Conservation (phyloP, 2,797 vertebrate genomes). For the Paramormyrops hopkinsi region DNA sequence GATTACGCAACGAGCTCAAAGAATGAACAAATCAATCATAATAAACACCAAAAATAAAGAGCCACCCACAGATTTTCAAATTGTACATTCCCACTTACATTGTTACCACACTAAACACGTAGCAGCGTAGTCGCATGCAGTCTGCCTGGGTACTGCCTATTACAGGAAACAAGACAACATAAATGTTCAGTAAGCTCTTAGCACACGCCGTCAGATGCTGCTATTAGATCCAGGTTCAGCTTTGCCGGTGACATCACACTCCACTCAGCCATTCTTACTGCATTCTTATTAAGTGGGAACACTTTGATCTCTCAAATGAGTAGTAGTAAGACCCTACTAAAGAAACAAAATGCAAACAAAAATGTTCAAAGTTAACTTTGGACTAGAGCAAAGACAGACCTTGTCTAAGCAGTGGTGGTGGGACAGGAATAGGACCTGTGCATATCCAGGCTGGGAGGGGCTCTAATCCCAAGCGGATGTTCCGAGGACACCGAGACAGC, state of each 20-base stretch:
- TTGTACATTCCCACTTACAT: neutral
- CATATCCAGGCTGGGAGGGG: neutral
- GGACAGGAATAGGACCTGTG: neutral
- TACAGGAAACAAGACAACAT: neutral
- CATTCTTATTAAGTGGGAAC: neutral
- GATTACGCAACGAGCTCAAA: neutral
- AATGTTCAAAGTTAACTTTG: neutral
- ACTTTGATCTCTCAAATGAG: neutral
- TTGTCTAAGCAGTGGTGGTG: neutral
- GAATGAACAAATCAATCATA: neutral
- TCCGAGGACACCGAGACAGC: neutral
- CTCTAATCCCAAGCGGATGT: neutral
- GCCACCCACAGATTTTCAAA: neutral
- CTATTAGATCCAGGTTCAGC: neutral
- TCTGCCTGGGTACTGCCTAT: neutral
- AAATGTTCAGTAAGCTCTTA: neutral
- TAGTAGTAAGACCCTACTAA: neutral
- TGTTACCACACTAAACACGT: neutral
- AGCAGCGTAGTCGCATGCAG: neutral
- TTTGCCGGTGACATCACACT: neutral
- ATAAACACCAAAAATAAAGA: neutral
- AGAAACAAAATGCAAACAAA: neutral
- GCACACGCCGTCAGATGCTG: neutral
- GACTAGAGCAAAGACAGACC: neutral
- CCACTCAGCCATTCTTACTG: neutral